Evolutionary conservation across 2,797 vertebrate genomes (phyloP).

Genomic region (Podargus strigoides): DNA sequence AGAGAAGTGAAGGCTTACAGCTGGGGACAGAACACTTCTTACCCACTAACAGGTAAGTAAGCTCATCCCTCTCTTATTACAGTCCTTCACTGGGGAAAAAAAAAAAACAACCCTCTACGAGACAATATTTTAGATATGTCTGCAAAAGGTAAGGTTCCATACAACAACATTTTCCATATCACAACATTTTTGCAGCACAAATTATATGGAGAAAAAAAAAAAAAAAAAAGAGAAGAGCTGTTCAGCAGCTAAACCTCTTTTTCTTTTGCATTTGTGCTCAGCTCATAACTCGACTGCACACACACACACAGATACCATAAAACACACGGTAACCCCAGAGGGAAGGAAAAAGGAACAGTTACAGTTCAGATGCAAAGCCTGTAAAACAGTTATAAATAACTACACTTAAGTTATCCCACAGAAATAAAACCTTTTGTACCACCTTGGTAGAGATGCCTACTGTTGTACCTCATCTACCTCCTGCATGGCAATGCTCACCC

Average conservation of each 20-base stretch:
- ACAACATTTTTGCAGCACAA: background rate
- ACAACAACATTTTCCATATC: rapidly evolving
- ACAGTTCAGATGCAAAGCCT: background rate
- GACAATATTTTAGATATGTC: background rate
- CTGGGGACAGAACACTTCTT: background rate
- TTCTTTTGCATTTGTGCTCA: rapidly evolving
- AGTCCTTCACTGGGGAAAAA: rapidly evolving
- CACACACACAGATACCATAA: rapidly evolving
- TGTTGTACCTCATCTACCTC: rapidly evolving
- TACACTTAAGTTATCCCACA: rapidly evolving
- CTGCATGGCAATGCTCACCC: background rate
- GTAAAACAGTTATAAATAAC: background rate
- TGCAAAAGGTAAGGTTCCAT: background rate
- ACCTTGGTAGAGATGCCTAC: background rate
- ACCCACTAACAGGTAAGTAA: background rate
- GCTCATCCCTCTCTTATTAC: background rate
- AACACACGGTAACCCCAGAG: rapidly evolving
- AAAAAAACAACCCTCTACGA: background rate
- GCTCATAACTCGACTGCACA: rapidly evolving
- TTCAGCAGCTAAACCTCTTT: background rate
- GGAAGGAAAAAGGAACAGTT: rapidly evolving
- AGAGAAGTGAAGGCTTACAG: background rate
- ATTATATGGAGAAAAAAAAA: background rate
- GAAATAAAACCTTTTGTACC: rapidly evolving
- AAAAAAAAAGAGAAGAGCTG: background rate